Conservation (phyloP, 2,888 invertebrate genomes). For the Lasioglossum villosulum region DNA sequence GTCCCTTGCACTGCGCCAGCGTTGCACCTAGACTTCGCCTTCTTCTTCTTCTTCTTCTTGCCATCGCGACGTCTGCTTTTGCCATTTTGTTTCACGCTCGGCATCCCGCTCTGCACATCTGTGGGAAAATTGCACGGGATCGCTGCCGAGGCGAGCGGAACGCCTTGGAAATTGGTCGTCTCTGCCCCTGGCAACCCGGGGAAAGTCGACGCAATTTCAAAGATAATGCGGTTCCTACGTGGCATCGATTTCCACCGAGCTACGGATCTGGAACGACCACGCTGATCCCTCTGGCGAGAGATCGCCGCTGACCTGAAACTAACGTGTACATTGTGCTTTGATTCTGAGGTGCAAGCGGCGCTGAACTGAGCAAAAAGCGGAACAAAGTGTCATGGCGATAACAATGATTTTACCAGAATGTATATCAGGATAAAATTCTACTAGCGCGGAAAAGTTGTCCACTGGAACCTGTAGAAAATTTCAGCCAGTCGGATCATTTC, state of each 20-base stretch:
- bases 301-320: not conserved
- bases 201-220: conserved; percentile 48
- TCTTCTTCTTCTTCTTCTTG: not conserved
- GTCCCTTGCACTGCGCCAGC: not conserved
- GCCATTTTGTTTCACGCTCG: conserved; percentile 35
- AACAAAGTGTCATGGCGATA: not conserved
- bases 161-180: conserved; percentile 62
- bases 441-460: no score
- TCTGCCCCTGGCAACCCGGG: conserved; percentile 49
- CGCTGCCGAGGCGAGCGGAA: conserved; percentile 40
- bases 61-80: conserved; percentile 19
- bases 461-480: no score
- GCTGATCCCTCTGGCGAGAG: not conserved
- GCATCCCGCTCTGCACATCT: conserved; percentile 56
- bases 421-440: no score
- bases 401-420: no score
- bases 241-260: conserved; percentile 36
- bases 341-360: not conserved
- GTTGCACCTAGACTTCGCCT: not conserved
- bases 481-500: no score
- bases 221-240: conserved; percentile 41
- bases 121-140: conserved; percentile 60
- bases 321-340: not conserved
- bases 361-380: not conserved
- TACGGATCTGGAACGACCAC: conserved; percentile 6